Evolutionary conservation across 2,113 vertebrate genomes (phyloP).

Genomic region (Grantiella picta): DNA sequence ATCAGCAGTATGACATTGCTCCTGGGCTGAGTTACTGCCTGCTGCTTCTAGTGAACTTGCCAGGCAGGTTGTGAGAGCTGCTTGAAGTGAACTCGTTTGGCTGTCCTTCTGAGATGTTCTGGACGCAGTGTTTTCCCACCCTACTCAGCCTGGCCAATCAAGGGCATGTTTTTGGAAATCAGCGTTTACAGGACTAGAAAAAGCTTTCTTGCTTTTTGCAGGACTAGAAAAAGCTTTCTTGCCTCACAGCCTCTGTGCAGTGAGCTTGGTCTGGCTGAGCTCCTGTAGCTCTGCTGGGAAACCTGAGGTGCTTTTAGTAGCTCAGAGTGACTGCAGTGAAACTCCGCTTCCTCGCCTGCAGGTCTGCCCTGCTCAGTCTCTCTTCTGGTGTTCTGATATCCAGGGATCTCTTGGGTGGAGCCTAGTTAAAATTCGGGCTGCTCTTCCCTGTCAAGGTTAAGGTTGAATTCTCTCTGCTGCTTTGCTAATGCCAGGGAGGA

Average conservation of each 20-base stretch:
- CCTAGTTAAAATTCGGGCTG: not conserved
- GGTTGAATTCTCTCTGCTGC: not conserved
- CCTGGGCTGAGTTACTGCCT: slow-evolving; percentile 15
- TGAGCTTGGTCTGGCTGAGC: not conserved
- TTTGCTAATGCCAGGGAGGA: not conserved
- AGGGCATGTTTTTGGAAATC: not conserved
- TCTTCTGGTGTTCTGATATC: not conserved
- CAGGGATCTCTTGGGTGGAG: not conserved
- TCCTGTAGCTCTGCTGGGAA: not conserved
- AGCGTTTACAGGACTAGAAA: not conserved
- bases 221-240: not conserved
- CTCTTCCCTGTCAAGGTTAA: not conserved
- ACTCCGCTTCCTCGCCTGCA: not conserved
- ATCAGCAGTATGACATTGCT: slow-evolving; percentile 5
- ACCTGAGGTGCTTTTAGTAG: not conserved
- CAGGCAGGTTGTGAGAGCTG: not conserved
- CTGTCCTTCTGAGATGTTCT: not conserved
- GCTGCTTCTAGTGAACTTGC: not conserved
- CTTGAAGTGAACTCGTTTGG: not conserved
- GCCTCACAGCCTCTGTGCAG: not conserved
- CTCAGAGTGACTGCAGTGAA: fast-evolving
- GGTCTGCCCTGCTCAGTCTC: not conserved
- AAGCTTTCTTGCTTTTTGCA: not conserved
- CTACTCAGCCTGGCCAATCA: not conserved
- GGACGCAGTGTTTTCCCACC: not conserved